Conservation (phyloP, 2,888 invertebrate species). For the Cantharis flavilabris region DNA sequence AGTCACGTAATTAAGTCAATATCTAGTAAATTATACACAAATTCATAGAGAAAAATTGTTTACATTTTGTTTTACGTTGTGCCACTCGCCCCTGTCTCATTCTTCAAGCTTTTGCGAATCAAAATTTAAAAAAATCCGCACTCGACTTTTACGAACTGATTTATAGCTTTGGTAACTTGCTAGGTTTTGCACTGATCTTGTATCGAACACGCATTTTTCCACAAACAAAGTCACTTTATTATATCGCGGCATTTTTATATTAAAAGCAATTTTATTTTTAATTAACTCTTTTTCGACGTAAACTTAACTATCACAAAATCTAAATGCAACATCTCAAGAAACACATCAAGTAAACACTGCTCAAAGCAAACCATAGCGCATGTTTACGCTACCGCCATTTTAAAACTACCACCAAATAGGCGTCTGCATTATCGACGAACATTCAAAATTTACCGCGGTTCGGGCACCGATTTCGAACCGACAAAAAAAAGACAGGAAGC, state of each 20-base stretch:
- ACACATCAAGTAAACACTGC: constrained; percentile 60
- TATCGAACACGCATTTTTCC: constrained; percentile 39
- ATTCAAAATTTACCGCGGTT: constrained; percentile 33
- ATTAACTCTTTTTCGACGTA: constrained; percentile 30
- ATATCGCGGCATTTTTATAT: constrained; percentile 42
- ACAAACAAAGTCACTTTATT: constrained; percentile 39
- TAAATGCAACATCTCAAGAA: constrained; percentile 54
- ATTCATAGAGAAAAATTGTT: constrained; percentile 41
- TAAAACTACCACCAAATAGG: constrained; percentile 39
- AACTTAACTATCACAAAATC: constrained; percentile 34
- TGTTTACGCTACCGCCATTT: constrained; percentile 54
- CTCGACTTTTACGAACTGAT: constrained; percentile 41
- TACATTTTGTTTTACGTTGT: constrained; percentile 62
- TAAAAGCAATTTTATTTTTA: constrained; percentile 38
- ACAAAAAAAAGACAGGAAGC: background rate
- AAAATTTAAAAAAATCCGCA: constrained; percentile 50
- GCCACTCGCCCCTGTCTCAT: constrained; percentile 63
- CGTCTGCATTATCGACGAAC: constrained; percentile 40
- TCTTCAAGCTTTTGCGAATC: constrained; percentile 50
- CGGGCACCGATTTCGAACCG: background rate
- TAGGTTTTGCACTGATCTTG: constrained; percentile 41
- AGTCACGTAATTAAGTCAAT: constrained; percentile 34
- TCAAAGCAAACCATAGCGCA: constrained; percentile 55
- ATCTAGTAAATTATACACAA: constrained; percentile 28
- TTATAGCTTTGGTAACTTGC: constrained; percentile 42